A percentile compares a stretch with the other conserved stretches of the same genome.
phyloP scores from a whole-genome alignment of 2,797 vertebrate genomes.

The Pangasius macronema region DNA sequence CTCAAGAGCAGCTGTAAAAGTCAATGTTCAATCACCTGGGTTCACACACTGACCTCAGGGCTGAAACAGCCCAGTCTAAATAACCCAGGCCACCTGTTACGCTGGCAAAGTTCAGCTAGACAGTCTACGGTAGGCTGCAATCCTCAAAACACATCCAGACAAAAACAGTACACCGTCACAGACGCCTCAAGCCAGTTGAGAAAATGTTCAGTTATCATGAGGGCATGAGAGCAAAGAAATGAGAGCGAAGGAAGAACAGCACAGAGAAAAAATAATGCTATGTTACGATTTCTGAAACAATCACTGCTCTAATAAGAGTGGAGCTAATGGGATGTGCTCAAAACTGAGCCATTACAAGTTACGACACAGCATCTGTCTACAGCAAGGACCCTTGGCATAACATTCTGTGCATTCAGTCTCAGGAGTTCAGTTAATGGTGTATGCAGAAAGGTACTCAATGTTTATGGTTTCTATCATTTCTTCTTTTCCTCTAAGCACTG shows the following conservation, averaged over 20 bases:
- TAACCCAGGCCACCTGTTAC: constrained; percentile 24
- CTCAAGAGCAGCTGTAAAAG: constrained; percentile 4
- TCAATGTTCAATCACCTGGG: constrained; percentile 2
- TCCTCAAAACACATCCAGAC: background rate
- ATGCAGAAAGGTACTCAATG: background rate
- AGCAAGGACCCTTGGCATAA: background rate
- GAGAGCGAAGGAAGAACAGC: background rate
- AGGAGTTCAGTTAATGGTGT: background rate
- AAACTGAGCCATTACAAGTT: background rate
- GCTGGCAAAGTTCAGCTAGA: background rate
- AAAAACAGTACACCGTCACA: background rate
- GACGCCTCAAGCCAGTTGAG: background rate
- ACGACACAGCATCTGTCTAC: background rate
- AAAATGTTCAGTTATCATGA: background rate
- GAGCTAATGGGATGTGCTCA: background rate
- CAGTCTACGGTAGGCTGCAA: background rate
- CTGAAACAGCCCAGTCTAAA: constrained; percentile 16
- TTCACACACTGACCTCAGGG: constrained; percentile 14
- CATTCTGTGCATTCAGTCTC: background rate
- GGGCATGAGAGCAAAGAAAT: too few species aligned
- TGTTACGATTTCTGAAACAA: background rate
- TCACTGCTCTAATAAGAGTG: background rate
- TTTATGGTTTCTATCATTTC: background rate
- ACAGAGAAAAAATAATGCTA: background rate
- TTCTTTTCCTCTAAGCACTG: background rate